Percentiles rank a stretch among this genome's conserved stretches.
Conservation (phyloP, 1,140 invertebrate genomes). For the Ips typographus region DNA sequence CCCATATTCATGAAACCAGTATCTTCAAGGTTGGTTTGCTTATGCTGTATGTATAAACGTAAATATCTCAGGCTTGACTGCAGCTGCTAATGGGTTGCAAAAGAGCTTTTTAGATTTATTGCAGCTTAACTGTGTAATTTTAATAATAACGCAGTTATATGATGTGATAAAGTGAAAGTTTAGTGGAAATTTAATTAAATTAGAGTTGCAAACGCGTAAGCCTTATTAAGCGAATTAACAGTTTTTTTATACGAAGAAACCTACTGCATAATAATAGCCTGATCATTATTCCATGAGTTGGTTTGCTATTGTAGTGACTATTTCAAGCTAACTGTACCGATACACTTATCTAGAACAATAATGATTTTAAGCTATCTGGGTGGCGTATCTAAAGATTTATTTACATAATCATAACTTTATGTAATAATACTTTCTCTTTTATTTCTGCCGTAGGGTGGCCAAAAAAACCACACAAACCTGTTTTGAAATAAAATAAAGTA, state of each 20-base stretch:
- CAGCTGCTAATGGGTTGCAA: not conserved
- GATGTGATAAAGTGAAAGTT: too few species aligned
- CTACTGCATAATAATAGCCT: not conserved
- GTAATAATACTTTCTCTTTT: not conserved
- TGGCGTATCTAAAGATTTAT: not conserved
- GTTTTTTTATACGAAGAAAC: not conserved
- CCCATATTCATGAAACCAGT: constrained; percentile 25
- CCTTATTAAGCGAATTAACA: not conserved
- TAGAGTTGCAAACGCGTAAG: not conserved
- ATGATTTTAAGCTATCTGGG: not conserved
- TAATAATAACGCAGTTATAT: too few species aligned
- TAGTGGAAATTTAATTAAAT: too few species aligned
- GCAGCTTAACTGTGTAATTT: too few species aligned
- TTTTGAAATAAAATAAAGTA: not conserved
- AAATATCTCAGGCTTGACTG: not conserved
- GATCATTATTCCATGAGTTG: not conserved
- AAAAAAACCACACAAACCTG: not conserved
- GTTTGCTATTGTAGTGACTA: not conserved
- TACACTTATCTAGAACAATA: not conserved
- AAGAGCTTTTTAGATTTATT: too few species aligned
- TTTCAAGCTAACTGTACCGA: not conserved
- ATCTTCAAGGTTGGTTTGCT: constrained; percentile 25
- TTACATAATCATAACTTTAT: not conserved
- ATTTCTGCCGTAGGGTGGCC: not conserved
- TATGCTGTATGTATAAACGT: not conserved